Evolutionary conservation across 2,113 vertebrate genomes (phyloP).

Genomic region (Danionella cerebrum): DNA sequence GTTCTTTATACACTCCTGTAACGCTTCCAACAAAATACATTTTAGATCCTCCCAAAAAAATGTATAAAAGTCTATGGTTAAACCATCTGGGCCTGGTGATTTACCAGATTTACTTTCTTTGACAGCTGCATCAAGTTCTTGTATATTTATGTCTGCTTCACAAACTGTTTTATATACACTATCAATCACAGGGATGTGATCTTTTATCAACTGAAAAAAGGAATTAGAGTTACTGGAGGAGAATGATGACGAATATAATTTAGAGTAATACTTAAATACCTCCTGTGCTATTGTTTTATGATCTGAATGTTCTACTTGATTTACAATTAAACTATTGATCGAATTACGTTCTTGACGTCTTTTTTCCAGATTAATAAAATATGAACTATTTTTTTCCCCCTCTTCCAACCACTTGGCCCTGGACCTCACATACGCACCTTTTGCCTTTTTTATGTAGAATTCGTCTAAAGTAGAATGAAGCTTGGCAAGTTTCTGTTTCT

Average conservation of each 20-base stretch:
- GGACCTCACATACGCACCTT: not conserved
- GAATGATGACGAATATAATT: not conserved
- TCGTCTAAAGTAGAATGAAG: not conserved
- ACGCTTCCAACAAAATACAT: not conserved
- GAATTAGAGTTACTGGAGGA: not conserved
- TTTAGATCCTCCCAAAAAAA: not conserved
- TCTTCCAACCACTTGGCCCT: not conserved
- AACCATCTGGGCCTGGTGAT: not conserved
- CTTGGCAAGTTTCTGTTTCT: not conserved
- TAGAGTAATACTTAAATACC: not conserved
- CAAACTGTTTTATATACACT: not conserved
- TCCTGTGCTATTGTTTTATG: not conserved
- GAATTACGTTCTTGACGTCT: not conserved
- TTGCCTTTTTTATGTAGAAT: constrained; percentile 10
- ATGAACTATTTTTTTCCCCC: not conserved
- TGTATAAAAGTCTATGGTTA: not conserved
- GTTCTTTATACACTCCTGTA: not conserved
- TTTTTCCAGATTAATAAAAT: not conserved
- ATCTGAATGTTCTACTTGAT: not conserved
- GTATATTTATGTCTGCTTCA: not conserved
- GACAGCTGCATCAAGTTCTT: not conserved
- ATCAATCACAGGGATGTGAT: not conserved
- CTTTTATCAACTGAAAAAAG: not conserved
- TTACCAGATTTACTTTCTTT: not conserved
- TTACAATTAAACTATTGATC: not conserved